Conservation (phyloP, 2,113 vertebrate species). For the Nycticorax nycticorax region DNA sequence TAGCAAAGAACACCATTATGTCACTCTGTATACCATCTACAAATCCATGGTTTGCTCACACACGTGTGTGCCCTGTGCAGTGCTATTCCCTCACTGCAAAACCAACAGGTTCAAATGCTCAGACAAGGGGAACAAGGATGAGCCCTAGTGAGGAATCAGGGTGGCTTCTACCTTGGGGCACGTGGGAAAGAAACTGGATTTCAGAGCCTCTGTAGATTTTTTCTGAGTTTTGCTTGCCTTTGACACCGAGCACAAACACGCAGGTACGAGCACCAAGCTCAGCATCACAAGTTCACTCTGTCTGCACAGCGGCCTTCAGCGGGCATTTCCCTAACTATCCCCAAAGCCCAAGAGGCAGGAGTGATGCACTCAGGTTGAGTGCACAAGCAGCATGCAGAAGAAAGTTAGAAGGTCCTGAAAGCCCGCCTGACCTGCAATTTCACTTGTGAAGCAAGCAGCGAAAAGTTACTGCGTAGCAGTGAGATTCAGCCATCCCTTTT, state of each 20-base stretch:
- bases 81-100: neutral
- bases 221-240: neutral
- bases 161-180: neutral
- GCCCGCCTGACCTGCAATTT: neutral
- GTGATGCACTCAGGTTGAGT: neutral
- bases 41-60: neutral
- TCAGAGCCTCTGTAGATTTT: neutral
- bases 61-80: neutral
- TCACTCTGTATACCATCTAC: fast-evolving
- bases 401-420: neutral
- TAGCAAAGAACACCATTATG: neutral
- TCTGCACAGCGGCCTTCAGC: neutral
- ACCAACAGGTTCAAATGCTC: neutral
- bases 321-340: neutral
- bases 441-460: neutral
- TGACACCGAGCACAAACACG: neutral
- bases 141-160: neutral
- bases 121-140: neutral
- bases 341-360: neutral
- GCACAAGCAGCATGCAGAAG: neutral
- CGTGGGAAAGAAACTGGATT: neutral
- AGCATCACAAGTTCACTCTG: neutral
- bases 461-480: neutral
- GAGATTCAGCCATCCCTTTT: neutral
- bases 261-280: neutral